A percentile compares a stretch with the other conserved stretches of the same genome.
These are phyloP conservation scores for Cathartes aura DNA, from an alignment of 2,113 vertebrate species.

Conservation along the genomic window DNA sequence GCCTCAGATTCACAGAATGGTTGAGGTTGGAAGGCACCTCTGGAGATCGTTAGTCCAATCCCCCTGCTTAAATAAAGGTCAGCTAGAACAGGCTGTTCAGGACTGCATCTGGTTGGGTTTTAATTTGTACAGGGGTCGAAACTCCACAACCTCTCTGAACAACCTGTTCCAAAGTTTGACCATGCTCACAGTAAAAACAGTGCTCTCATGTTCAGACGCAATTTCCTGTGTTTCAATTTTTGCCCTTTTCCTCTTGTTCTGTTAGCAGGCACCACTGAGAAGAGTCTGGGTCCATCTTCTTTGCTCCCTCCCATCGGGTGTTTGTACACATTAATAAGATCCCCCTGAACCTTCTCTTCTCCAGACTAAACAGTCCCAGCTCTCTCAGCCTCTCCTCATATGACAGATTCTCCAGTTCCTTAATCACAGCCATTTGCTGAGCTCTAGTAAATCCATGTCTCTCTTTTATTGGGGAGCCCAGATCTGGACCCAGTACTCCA, in stretches of 20 bases:
- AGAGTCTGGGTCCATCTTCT: not conserved
- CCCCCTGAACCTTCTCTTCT: not conserved
- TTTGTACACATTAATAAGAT: not conserved
- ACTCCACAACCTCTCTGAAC: not conserved
- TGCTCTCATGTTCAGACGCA: not conserved
- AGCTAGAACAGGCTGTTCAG: not conserved
- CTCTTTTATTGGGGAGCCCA: not conserved
- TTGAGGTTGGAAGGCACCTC: not conserved
- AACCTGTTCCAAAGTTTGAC: not conserved
- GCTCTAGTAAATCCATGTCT: not conserved
- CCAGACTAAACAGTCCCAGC: not conserved
- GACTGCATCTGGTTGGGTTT: not conserved
- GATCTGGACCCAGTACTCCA: not conserved
- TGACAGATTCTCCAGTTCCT: not conserved
- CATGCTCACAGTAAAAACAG: not conserved
- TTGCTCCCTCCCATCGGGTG: not conserved
- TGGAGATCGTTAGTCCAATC: not conserved
- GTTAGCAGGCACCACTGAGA: not conserved
- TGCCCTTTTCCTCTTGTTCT: not conserved
- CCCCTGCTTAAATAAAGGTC: not conserved
- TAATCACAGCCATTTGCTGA: not conserved
- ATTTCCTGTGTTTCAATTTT: not conserved
- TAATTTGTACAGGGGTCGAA: rapidly evolving
- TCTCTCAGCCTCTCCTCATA: not conserved
- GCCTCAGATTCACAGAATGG: not conserved